Evolutionary conservation across 2,797 vertebrate species (phyloP).

Genomic region (Pangasius krempfi): DNA sequence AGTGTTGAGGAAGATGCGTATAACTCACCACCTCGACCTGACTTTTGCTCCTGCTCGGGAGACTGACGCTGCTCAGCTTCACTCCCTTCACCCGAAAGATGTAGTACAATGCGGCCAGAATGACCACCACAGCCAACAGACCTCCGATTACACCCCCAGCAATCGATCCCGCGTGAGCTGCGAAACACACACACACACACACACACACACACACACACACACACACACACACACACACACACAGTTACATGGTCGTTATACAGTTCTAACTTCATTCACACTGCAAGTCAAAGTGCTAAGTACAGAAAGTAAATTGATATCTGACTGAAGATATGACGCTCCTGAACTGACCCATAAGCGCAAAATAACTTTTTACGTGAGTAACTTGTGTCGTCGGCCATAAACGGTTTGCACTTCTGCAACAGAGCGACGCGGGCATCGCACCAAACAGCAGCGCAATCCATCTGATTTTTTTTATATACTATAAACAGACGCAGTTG

Average conservation of each 20-base stretch:
- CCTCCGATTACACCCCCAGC: conserved; percentile 64
- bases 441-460: too few species aligned
- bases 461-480: too few species aligned
- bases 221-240: conserved; percentile 9
- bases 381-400: too few species aligned
- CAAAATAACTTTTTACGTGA: too few species aligned
- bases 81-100: conserved; percentile 65
- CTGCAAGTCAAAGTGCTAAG: neutral
- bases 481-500: too few species aligned
- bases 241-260: neutral
- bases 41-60: conserved; percentile 52
- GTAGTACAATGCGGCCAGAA: conserved; percentile 69
- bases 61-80: conserved; percentile 61
- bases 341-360: too few species aligned
- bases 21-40: conserved; percentile 66
- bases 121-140: conserved; percentile 51
- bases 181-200: too few species aligned
- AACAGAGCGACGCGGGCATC: too few species aligned
- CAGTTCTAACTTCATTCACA: neutral
- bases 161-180: conserved; percentile 60
- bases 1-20: neutral
- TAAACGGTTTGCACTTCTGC: too few species aligned
- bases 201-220: conserved; percentile 13
- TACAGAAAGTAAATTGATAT: too few species aligned
- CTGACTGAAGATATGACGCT: too few species aligned